phyloP scores from a whole-genome alignment of 1,140 invertebrate species.

The Palaemon carinicauda region DNA sequence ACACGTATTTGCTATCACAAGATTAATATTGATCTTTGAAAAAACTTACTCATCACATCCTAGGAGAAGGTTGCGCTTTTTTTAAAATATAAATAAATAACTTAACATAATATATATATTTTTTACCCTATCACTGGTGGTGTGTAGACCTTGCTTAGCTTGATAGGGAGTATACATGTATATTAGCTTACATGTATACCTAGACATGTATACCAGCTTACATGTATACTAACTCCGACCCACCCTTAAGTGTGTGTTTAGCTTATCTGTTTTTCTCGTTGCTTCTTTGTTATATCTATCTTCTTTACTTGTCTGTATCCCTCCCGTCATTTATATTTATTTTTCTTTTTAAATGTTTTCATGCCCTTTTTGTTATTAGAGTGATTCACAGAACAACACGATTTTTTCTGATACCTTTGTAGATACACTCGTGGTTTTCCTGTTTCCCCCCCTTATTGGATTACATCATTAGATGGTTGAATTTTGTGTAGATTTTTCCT shows the following conservation, averaged over 20 bases:
- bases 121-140: constrained; percentile 1
- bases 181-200: constrained; percentile 30
- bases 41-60: too few species aligned
- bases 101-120: not conserved
- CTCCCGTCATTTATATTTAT: not conserved
- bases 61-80: not conserved
- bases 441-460: too few species aligned
- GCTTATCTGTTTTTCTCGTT: not conserved
- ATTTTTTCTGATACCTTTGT: too few species aligned
- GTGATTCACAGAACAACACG: not conserved
- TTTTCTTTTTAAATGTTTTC: not conserved
- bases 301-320: not conserved
- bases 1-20: too few species aligned
- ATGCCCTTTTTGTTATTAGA: not conserved
- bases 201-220: constrained; percentile 22
- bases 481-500: too few species aligned
- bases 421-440: too few species aligned
- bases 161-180: constrained; percentile 6
- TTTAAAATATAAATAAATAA: not conserved
- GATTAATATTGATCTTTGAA: too few species aligned
- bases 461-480: too few species aligned
- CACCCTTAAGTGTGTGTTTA: constrained; percentile 13
- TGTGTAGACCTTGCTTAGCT: constrained; percentile 44
- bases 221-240: constrained; percentile 13
- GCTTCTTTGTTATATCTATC: constrained; percentile 3